phyloP scores from a whole-genome alignment of 2,888 invertebrate species.

The Nomada lathburiana region DNA sequence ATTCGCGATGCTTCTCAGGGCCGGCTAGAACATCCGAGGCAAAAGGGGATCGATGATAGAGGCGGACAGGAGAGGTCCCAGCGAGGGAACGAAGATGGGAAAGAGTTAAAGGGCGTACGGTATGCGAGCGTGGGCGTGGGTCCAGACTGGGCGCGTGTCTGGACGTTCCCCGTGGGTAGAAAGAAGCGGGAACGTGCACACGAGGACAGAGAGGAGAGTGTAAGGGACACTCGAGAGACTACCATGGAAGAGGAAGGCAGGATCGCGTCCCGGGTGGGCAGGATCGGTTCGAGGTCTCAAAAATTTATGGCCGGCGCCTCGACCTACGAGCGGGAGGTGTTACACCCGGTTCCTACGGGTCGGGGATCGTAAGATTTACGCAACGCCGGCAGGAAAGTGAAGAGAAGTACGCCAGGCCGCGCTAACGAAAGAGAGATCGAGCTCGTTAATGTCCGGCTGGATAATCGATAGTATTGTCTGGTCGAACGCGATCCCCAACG shows the following conservation, averaged over 20 bases:
- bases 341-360: constrained; percentile 74
- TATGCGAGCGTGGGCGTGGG: constrained; percentile 78
- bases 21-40: too few species aligned
- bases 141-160: constrained; percentile 58
- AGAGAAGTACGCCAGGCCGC: constrained; percentile 54
- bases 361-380: constrained; percentile 72
- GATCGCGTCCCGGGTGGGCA: constrained; percentile 80
- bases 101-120: constrained; percentile 76
- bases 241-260: constrained; percentile 69
- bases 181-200: constrained; percentile 21
- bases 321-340: constrained; percentile 73
- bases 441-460: constrained; percentile 70
- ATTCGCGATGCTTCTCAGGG: too few species aligned
- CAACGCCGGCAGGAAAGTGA: constrained; percentile 60
- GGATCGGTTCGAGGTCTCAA: constrained; percentile 75
- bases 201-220: constrained; percentile 57
- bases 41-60: constrained; percentile 6
- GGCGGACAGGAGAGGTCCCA: not conserved
- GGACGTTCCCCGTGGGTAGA: constrained; percentile 49
- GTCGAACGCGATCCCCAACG: not conserved
- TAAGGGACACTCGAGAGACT: constrained; percentile 71
- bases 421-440: constrained; percentile 74
- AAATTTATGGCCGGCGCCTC: constrained; percentile 83
- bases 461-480: constrained; percentile 68
- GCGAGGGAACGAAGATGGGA: constrained; percentile 8